Base-by-base conservation (phyloP, 2,113 vertebrate species). In the Engraulis encrasicolus region DNA sequence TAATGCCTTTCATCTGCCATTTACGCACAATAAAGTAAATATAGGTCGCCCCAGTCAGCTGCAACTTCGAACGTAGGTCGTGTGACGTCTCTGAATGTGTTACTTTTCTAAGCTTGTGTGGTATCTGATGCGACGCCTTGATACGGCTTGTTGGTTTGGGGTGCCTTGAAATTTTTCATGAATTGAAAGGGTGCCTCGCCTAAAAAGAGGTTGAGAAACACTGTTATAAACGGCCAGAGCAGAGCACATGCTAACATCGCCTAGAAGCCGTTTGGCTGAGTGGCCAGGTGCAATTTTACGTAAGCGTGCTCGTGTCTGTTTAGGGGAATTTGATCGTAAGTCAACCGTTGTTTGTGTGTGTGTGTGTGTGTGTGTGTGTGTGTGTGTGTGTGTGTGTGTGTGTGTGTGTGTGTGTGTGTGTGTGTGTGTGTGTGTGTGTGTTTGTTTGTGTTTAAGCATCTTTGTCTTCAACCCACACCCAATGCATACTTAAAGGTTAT, bases 231-330 rank as follows among this genome's bases (percentile, higher is more conserved):
- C 58, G 23, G 27, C n/a, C 58, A 12, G 20, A 9, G 58, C n/a
- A n/a, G n/a, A 45, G 58, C 54, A 58, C n/a, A 66, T 66, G 66
- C 66, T 74, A 74, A 74, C 23, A 12, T 66, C n/a, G 27, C 31
- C 2, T 34, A 15, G 66, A 2, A 31, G 1, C 17, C 15, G 12
- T 74, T 74, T 74, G 11, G 27, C 12, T 17, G 66, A 74, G 15
- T 34, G 31, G 27, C 12, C 11, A 74, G 66, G 23, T 34, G 11
- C 12, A 34, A 5, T 45, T 45, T 45, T 34, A 9, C 23, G 11
- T 31, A 14, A 31, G 17, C 0, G 31, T 15, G 34, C 31, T 74
- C 11, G 23, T 31, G 23, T 74, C 11, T 27, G 9, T 14, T 3
- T 27, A 12, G 31, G n/a, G 58, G 31, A 27, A 27, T 23, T 2